These are phyloP conservation scores for Centrocercus urophasianus DNA, from an alignment of 2,113 vertebrate species.

Conservation along the genomic window DNA sequence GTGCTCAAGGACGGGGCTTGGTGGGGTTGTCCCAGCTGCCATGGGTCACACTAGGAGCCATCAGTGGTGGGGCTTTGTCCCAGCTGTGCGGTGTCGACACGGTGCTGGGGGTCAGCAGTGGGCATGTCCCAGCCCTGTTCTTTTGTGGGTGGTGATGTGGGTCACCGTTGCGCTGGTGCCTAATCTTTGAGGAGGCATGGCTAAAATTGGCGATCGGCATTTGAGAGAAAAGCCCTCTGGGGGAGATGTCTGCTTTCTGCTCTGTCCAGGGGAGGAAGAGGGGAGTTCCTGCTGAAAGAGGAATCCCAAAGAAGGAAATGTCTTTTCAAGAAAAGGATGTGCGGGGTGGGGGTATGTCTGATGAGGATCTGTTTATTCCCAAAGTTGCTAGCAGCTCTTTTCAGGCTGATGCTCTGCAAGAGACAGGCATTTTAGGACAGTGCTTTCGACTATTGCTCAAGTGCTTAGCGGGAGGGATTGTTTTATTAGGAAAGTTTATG, in stretches of 20 bases:
- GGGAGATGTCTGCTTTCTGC: not conserved
- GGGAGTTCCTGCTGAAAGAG: not conserved
- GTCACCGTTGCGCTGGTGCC: fast-evolving
- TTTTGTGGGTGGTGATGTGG: not conserved
- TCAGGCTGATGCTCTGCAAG: not conserved
- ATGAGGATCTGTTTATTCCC: not conserved
- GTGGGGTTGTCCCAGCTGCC: not conserved
- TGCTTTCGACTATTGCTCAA: conserved; percentile 18
- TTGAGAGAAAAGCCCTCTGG: not conserved
- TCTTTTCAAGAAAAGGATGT: not conserved
- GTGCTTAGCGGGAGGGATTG: conserved; percentile 18
- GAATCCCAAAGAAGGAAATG: not conserved
- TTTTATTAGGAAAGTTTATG: conserved; percentile 60
- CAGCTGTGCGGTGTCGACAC: fast-evolving
- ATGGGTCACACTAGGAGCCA: not conserved
- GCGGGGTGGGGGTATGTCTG: not conserved
- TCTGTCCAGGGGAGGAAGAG: not conserved
- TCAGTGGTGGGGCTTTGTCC: not conserved
- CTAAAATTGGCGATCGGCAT: not conserved
- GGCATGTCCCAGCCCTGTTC: fast-evolving
- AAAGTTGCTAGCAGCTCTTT: not conserved
- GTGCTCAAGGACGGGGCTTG: not conserved
- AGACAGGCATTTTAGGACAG: not conserved
- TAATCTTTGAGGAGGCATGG: not conserved
- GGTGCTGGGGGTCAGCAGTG: not conserved